A percentile compares a stretch with the other conserved stretches of the same genome.
Conservation (phyloP, 2,888 invertebrate species). For the Hydraecia micacea region DNA sequence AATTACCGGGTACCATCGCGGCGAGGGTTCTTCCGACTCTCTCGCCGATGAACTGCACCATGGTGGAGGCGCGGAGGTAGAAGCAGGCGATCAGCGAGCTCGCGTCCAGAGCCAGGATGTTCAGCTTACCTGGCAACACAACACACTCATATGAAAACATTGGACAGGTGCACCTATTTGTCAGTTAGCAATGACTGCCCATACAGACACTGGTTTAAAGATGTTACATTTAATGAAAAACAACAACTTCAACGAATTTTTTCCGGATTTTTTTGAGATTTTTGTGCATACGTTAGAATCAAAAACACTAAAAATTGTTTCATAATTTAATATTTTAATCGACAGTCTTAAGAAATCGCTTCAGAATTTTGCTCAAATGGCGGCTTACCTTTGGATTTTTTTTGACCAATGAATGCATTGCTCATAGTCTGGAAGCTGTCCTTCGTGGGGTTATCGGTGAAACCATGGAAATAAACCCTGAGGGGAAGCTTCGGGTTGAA, state of each 20-base stretch:
- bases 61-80: conserved; percentile 83
- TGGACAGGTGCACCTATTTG: neutral
- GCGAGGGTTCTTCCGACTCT: conserved; percentile 78
- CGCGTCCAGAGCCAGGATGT: conserved; percentile 84
- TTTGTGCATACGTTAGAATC: neutral
- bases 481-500: conserved; percentile 5
- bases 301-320: neutral
- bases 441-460: conserved; percentile 65
- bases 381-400: neutral
- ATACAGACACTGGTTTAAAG: neutral
- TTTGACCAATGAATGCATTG: conserved; percentile 49
- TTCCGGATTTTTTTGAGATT: neutral
- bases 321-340: neutral
- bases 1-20: conserved; percentile 75
- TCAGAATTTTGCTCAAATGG: neutral
- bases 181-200: neutral
- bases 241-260: neutral
- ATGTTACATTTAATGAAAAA: neutral
- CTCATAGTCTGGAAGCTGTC: conserved; percentile 61
- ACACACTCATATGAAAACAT: neutral
- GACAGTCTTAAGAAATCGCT: too few species aligned
- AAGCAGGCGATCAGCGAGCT: conserved; percentile 82
- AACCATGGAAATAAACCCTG: conserved; percentile 68
- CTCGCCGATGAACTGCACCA: conserved; percentile 84
- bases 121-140: conserved; percentile 71